Evolutionary conservation across 2,113 vertebrate species (phyloP), one percentile per base, ranked within the genome.

Genomic region (Eurystomus gularis): DNA sequence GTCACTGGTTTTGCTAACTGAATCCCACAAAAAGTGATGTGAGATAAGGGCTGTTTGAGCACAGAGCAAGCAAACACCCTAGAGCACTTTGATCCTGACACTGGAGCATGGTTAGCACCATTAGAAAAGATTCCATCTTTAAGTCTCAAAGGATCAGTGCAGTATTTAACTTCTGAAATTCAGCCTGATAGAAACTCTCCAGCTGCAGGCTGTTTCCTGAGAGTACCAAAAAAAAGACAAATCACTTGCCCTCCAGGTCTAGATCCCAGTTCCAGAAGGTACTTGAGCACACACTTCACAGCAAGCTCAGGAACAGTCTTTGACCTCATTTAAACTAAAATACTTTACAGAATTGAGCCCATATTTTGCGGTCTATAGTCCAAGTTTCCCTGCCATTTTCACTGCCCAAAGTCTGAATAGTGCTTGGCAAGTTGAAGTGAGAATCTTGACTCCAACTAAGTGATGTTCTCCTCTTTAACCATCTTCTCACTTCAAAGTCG

Each of bases 21-120:
- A 92, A 90, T 83, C 83, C 93, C 94, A 60, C 93, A 88, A 95
- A 96, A 94, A 86, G 71, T 90, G 93, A 96, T 96, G 90, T 94
- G 97, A 97, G 94, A 94, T 95, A 95, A 93, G 57, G 29, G 44
- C 26, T 90, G 35, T 44, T 92, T 20, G 64, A 94, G 42, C 78
- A 78, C n/a, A 35, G 37, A 87, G 66, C 82, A 83, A 93, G 85
- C 77, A 93, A 48, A 89, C 82, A 70, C 18, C 23, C 49, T 7
- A 5, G 20, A 58, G 86, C 55, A 49, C 57, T 83, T 57, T 51
- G 68, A 76, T 65, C 70, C 42, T 48, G 90, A 88, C 46, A 14
- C 48, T 64, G 55, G 78, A 39, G 58, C 2, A 2, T 6, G 40
- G 62, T 77, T 33, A 77, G 44, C 39, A 55, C 23, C 23, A 19